These are phyloP conservation scores for Ailuropoda melanoleuca DNA, from an alignment of 2,113 vertebrate species.

Conservation along the genomic window DNA sequence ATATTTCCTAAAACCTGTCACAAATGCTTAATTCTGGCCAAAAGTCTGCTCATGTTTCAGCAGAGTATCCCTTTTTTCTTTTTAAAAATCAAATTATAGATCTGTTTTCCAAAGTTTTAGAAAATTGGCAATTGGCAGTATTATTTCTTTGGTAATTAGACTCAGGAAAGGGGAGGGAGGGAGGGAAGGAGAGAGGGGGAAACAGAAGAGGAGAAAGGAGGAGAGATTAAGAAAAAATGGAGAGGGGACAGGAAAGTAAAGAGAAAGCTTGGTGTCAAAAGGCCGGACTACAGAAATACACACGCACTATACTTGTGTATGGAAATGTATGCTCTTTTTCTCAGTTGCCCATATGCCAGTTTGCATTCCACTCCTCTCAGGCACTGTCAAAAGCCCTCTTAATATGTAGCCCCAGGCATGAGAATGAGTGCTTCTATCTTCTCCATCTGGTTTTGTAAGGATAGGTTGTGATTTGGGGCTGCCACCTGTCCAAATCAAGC, in stretches of 20 bases:
- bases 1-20: not conserved
- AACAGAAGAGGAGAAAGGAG: not conserved
- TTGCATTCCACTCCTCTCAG: constrained; percentile 4
- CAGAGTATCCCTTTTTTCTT: not conserved
- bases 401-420: constrained; percentile 47
- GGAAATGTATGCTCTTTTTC: constrained; percentile 54
- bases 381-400: constrained; percentile 31
- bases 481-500: constrained; percentile 19
- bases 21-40: not conserved
- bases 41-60: not conserved
- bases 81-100: not conserved
- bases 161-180: not conserved
- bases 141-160: not conserved
- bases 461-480: not conserved
- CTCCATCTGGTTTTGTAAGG: constrained; percentile 7
- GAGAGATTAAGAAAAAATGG: not conserved
- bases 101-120: not conserved
- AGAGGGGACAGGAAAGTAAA: not conserved
- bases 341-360: constrained; percentile 58
- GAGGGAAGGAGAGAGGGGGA: not conserved
- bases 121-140: not conserved
- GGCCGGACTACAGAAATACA: not conserved
- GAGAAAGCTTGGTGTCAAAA: not conserved
- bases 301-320: not conserved
- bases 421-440: not conserved